A percentile compares a stretch with the other conserved stretches of the same genome.
Evolutionary conservation across 2,113 vertebrate species (phyloP).

Genomic region (Galbula dea): DNA sequence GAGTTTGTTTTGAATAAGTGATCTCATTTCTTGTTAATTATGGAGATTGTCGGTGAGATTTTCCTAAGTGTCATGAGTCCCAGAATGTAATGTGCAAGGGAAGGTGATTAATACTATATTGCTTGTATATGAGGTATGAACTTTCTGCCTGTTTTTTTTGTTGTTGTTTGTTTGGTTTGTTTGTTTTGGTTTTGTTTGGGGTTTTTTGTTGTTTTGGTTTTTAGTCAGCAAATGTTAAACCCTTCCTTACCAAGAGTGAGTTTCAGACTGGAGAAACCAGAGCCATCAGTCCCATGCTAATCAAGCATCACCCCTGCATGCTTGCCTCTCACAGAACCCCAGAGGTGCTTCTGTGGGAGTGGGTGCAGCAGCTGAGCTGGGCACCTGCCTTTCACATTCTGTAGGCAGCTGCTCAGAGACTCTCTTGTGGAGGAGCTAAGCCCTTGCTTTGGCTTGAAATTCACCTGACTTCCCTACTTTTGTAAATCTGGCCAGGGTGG

Average conservation of each 20-base stretch:
- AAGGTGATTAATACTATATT: not conserved
- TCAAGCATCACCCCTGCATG: not conserved
- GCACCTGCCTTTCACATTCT: rapidly evolving
- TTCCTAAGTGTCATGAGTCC: not conserved
- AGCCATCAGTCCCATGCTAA: not conserved
- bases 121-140: not conserved
- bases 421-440: not conserved
- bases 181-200: too few species aligned
- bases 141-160: not conserved
- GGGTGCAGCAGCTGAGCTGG: not conserved
- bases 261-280: not conserved
- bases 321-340: not conserved
- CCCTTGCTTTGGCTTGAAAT: not conserved
- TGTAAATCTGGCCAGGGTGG: not conserved
- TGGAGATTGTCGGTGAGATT: not conserved
- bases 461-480: not conserved
- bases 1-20: not conserved
- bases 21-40: not conserved
- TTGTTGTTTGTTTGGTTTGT: too few species aligned
- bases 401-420: not conserved
- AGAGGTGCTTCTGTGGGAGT: not conserved
- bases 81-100: not conserved
- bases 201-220: too few species aligned
- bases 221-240: not conserved
- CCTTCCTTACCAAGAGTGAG: not conserved